Evolutionary conservation across 1,140 invertebrate genomes (phyloP), one percentile per base, ranked within the genome.

Genomic region (Sinonovacula constricta): DNA sequence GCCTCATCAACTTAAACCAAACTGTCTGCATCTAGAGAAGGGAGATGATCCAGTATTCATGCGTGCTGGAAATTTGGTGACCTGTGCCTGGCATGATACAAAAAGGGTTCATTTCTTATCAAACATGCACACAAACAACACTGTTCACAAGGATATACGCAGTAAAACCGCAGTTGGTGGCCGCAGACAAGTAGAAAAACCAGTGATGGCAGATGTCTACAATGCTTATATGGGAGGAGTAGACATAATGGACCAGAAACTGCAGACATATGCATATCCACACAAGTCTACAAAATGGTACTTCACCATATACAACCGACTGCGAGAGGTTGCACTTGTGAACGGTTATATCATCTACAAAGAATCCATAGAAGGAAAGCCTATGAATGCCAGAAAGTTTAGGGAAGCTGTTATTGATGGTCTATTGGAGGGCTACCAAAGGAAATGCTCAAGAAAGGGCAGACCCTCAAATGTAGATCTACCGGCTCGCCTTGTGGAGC

Each of bases 231-330:
- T 66, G 31, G 36, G 4, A 39, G 63, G 63, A 24, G 63, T 66
- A n/a, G 63, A 66, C 26, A 66, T 66, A 4, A 15, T 39, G 36
- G 63, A 66, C 36, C 63, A 66, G 45, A 66, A 39, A 26, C 30
- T 66, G 14, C 7, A 31, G 22, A 66, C 63, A 3, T 66, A 45
- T 66, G 63, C 33, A 4, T 66, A 66, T 66, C 63, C 63, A 22
- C 63, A 49, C 45, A 66, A 66, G 31, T 45, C 10, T 24, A 5
- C 30, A 39, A 66, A 66, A 31, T 66, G 63, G 63, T 66, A 66
- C 63, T 7, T 39, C 15, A 14, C 63, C 4, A 15, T 66, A 10
- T 66, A 24, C 24, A 10, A 66, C 31, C 10, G 63, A 5, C 3
- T 66, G 7, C 30, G 63, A 4, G 63, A 66, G 28, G 18, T 39